These are phyloP conservation scores for Craniophora ligustri DNA, from an alignment of 2,888 invertebrate species.

Conservation along the genomic window DNA sequence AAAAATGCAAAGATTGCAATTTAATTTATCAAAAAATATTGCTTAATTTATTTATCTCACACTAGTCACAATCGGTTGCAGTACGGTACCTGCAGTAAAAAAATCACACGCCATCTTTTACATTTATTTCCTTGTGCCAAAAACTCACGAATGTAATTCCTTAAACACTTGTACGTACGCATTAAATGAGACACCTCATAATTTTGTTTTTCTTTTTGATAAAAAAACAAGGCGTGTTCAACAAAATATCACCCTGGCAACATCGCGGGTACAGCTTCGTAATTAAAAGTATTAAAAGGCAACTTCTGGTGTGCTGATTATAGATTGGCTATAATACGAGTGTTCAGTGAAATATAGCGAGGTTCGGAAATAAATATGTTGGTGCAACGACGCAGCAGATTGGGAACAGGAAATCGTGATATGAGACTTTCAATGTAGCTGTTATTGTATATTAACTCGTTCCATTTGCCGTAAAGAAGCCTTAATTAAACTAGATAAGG, in stretches of 20 bases:
- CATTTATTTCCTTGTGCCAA: conserved; percentile 26
- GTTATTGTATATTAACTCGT: conserved; percentile 35
- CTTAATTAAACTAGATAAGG: conserved; percentile 37
- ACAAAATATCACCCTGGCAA: conserved; percentile 34
- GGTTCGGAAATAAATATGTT: conserved; percentile 49
- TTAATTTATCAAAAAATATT: conserved; percentile 15
- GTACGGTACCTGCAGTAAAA: not conserved
- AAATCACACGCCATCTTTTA: conserved; percentile 22
- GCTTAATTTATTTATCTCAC: conserved; percentile 27
- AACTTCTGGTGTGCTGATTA: conserved; percentile 56
- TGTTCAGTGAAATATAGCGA: conserved; percentile 57
- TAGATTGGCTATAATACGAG: conserved; percentile 61
- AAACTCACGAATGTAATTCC: conserved; percentile 24
- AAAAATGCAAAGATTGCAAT: not conserved
- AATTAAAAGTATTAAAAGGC: conserved; percentile 59
- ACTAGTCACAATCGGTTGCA: conserved; percentile 27
- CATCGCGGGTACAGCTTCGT: conserved; percentile 29
- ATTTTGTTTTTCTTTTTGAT: conserved; percentile 28
- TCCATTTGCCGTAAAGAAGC: not conserved
- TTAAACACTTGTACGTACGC: conserved; percentile 4
- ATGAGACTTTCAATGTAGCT: conserved; percentile 18
- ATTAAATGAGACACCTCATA: conserved; percentile 44
- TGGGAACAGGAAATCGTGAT: conserved; percentile 44
- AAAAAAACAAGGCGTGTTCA: conserved; percentile 5
- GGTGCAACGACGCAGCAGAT: conserved; percentile 31